Evolutionary conservation across 2,888 invertebrate genomes (phyloP).

Genomic region (Coleophora flavipennella): DNA sequence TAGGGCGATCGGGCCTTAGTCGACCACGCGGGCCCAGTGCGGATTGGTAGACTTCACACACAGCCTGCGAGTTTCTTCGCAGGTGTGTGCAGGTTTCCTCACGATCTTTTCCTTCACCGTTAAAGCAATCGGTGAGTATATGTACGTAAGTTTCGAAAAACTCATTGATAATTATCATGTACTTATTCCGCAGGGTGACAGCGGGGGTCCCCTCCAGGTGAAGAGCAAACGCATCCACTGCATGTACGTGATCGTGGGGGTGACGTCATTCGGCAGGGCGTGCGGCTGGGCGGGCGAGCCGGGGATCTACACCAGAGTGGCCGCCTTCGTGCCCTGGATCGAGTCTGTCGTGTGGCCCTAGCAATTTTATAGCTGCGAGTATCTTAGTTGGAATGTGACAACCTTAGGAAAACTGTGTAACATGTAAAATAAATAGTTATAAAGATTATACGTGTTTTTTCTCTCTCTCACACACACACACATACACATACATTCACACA

Average conservation of each 20-base stretch:
- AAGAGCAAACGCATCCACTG: conserved; percentile 45
- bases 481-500: background rate
- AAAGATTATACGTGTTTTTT: background rate
- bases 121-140: too few relatives aligned
- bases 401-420: too few relatives aligned
- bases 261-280: conserved; percentile 63
- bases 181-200: conserved; percentile 70
- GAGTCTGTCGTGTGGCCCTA: conserved; percentile 71
- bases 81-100: too few relatives aligned
- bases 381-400: too few relatives aligned
- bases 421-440: background rate
- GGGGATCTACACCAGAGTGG: conserved; percentile 74
- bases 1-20: too few relatives aligned
- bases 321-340: conserved; percentile 72
- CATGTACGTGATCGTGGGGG: conserved; percentile 62
- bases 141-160: too few relatives aligned
- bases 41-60: too few relatives aligned
- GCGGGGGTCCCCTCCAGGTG: conserved; percentile 75
- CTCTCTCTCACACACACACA: background rate
- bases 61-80: too few relatives aligned
- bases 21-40: too few relatives aligned
- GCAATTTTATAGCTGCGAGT: too few relatives aligned
- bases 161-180: background rate
- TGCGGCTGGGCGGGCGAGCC: conserved; percentile 55
- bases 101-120: too few relatives aligned